These are phyloP conservation scores for Chalcis sispes DNA, from an alignment of 2,888 invertebrate genomes.

Conservation along the genomic window DNA sequence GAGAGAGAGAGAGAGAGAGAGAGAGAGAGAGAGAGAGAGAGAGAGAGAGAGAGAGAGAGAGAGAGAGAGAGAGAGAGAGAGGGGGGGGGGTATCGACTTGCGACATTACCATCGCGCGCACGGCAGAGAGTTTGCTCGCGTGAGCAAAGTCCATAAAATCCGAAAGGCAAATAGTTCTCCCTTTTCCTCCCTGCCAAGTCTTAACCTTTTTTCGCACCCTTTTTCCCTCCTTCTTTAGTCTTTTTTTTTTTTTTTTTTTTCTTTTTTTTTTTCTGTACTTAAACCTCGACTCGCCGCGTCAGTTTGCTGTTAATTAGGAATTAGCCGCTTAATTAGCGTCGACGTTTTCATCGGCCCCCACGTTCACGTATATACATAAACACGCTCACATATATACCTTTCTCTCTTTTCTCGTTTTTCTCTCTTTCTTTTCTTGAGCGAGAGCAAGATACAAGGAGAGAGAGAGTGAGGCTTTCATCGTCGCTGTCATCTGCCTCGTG, in stretches of 20 bases:
- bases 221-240: neutral
- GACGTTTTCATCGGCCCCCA: slow-evolving; percentile 22
- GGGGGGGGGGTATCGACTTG: slow-evolving; percentile 16
- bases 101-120: slow-evolving; percentile 41
- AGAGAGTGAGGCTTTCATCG: neutral
- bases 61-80: neutral
- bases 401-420: neutral
- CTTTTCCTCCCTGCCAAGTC: too few relatives aligned
- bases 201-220: neutral
- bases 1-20: neutral
- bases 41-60: neutral
- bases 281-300: neutral
- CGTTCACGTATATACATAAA: too few relatives aligned
- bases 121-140: slow-evolving; percentile 16
- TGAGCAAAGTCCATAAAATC: slow-evolving; percentile 37
- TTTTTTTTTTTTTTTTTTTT: neutral
- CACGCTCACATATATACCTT: too few relatives aligned
- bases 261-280: neutral
- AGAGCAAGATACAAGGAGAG: too few relatives aligned
- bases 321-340: slow-evolving; percentile 60
- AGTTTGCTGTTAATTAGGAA: slow-evolving; percentile 54
- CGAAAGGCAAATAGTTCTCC: slow-evolving; percentile 4
- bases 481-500: neutral
- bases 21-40: neutral
- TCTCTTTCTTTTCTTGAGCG: neutral